phyloP scores from a whole-genome alignment of 2,113 vertebrate genomes.

The Lucifuga dentata region DNA sequence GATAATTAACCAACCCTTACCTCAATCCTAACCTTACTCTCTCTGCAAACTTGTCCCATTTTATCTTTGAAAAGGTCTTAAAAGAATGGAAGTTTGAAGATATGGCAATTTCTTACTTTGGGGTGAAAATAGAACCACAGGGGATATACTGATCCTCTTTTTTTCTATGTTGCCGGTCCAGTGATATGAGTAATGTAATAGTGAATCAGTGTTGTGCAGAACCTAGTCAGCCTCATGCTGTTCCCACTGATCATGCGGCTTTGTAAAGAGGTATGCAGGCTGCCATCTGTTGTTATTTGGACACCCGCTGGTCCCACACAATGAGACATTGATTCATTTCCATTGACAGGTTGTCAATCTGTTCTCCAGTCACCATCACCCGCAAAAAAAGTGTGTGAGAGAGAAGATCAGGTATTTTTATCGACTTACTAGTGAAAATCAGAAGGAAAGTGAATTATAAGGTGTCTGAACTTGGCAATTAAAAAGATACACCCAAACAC shows the following conservation, averaged over 20 bases:
- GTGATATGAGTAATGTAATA: slow-evolving; percentile 59
- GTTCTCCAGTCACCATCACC: slow-evolving; percentile 1
- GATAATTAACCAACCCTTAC: slow-evolving; percentile 8
- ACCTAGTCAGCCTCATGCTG: slow-evolving; percentile 63
- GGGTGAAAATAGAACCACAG: neutral
- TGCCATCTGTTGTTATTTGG: slow-evolving; percentile 77
- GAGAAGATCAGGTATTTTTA: no score
- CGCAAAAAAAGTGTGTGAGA: no score
- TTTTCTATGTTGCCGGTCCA: slow-evolving; percentile 34
- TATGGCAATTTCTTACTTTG: neutral
- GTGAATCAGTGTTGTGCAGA: slow-evolving; percentile 71
- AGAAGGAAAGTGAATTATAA: no score
- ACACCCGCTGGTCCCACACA: slow-evolving; percentile 42
- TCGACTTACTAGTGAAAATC: no score
- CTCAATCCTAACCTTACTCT: neutral
- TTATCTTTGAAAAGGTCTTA: no score
- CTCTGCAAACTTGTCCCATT: no score
- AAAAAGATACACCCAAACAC: no score
- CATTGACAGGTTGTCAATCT: slow-evolving; percentile 48
- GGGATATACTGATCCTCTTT: neutral
- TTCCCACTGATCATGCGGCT: slow-evolving; percentile 58
- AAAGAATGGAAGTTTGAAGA: no score
- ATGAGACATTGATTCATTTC: slow-evolving; percentile 58
- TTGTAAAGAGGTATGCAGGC: slow-evolving; percentile 59
- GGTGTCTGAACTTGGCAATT: no score